phyloP scores from a whole-genome alignment of 2,888 invertebrate genomes.

The Tachina fera region DNA sequence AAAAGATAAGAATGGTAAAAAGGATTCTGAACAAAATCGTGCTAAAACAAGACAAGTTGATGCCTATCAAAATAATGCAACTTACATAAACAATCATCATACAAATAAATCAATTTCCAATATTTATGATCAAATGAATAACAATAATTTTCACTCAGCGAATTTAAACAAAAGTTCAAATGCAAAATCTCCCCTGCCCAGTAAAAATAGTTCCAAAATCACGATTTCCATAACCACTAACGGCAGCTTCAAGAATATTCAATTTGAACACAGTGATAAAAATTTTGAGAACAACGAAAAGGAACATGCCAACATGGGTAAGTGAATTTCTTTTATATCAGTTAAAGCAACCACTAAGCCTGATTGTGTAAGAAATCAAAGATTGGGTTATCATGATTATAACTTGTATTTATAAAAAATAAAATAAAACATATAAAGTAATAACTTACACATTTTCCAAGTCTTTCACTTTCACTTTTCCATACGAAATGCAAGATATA shows the following conservation, averaged over 20 bases:
- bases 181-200: neutral
- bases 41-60: neutral
- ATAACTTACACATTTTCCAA: no score
- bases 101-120: neutral
- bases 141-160: neutral
- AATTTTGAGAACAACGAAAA: slow-evolving; percentile 38
- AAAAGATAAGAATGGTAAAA: neutral
- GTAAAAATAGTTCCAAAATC: slow-evolving; percentile 7
- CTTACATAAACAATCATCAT: neutral
- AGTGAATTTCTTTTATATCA: neutral
- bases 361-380: no score
- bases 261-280: slow-evolving; percentile 26
- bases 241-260: slow-evolving; percentile 43
- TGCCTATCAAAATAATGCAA: neutral
- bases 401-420: no score
- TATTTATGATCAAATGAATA: neutral
- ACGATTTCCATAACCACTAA: slow-evolving; percentile 28
- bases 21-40: neutral
- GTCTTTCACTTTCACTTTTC: no score
- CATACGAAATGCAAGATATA: no score
- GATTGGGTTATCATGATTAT: no score
- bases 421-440: no score
- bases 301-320: slow-evolving; percentile 43
- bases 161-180: neutral
- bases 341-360: neutral